A percentile compares a stretch with the other conserved stretches of the same genome.
phyloP scores from a whole-genome alignment of 2,113 vertebrate genomes.

The Leucoraja erinaceus region DNA sequence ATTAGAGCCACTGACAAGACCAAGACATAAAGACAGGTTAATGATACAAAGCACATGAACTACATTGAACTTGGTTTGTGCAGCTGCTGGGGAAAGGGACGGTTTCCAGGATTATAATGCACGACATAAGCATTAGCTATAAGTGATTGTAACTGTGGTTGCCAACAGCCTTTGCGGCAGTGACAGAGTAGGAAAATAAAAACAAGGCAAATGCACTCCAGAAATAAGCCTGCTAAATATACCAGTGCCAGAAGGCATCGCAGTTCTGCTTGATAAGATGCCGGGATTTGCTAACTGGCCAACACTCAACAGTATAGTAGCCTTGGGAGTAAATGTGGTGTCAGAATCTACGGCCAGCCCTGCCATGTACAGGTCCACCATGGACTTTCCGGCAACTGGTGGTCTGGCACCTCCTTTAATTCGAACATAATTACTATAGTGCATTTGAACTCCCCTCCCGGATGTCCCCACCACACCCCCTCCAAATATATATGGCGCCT shows the following conservation, averaged over 20 bases:
- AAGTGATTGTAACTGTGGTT: not conserved
- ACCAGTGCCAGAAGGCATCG: not conserved
- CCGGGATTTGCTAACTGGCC: not conserved
- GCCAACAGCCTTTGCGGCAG: not conserved
- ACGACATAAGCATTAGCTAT: not conserved
- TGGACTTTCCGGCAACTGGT: too few species aligned
- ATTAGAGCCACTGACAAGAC: not conserved
- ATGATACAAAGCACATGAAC: not conserved
- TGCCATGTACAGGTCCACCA: too few species aligned
- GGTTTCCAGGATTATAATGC: not conserved
- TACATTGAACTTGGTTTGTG: not conserved
- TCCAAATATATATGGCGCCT: too few species aligned
- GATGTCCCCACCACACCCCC: too few species aligned
- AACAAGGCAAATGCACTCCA: not conserved
- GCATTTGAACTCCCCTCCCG: too few species aligned
- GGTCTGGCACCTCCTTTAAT: too few species aligned
- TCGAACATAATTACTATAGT: too few species aligned
- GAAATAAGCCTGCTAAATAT: not conserved
- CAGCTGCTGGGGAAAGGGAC: not conserved
- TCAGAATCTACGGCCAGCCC: not conserved
- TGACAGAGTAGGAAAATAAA: not conserved
- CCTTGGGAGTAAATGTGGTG: not conserved
- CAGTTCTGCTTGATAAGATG: not conserved
- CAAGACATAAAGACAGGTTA: not conserved
- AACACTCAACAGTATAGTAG: not conserved